Base-by-base conservation (phyloP, 2,888 invertebrate genomes). In the Campoplex capitator region DNA sequence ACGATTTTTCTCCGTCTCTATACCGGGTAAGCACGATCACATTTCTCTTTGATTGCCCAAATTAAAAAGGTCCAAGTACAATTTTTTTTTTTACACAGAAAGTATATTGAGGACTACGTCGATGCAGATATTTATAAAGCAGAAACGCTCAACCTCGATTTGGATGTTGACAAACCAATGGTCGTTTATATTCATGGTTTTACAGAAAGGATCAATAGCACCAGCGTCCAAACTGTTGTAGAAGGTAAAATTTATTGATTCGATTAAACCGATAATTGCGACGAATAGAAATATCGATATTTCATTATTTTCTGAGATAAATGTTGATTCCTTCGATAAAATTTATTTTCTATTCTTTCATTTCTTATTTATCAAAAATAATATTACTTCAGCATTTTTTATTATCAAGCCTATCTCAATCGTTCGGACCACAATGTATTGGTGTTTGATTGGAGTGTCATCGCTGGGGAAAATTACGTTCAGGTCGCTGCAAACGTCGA, bases 161-260 rank as follows among this genome's bases (percentile, higher is more conserved):
- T 91, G 48, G 78, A 91, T 76, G 45, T 84, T 0, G 80, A 79
- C 1, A 94, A 91, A 83, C 93, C 94, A 16, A 91, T 90, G 9
- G 92, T 94, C 0, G 0, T 95, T 0, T 95, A 95, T 82, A 91
- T 95, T 3, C 95, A 95, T 70, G 95, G 95, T 0, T 95, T 93
- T 85, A 92, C 93, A 3, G 95, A 95, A 88, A 89, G 93, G 32
- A 84, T 89, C 0, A 92, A 92, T 0, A 95, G 94, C 42, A 86
- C 85, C 0, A 95, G 95, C 82, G 93, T 95, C 0, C 48, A 38
- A 23, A 90, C 91, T 0, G 88, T 96, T 8, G 91, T 95, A 9
- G 62, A 77, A 23, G 92, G 93, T 93, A 74, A 74, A 74, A 54
- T 38, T 32, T 6, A 56, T 68, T 11, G 42, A 42, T n/a, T 42